A percentile compares a stretch with the other conserved stretches of the same genome.
Conservation (phyloP, 2,888 invertebrate genomes). For the Metopia argyrocephala region DNA sequence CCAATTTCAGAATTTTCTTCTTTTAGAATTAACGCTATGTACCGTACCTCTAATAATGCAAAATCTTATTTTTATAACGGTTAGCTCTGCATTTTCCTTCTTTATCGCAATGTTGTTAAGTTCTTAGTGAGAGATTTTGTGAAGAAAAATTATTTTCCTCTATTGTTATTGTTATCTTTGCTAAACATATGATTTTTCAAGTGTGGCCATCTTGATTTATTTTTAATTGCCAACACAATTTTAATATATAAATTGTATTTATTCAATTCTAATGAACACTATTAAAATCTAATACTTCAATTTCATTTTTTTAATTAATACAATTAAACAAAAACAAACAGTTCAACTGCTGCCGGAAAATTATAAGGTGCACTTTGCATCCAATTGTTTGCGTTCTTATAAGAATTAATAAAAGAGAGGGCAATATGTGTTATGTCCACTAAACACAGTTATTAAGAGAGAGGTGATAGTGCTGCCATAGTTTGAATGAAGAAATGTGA, state of each 20-base stretch:
- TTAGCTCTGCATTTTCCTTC: constrained; percentile 8
- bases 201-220: not conserved
- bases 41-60: too few relatives aligned
- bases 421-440: not conserved
- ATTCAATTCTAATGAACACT: too few relatives aligned
- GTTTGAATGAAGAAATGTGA: too few relatives aligned
- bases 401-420: too few relatives aligned
- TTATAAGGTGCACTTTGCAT: not conserved
- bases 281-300: too few relatives aligned
- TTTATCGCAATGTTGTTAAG: constrained; percentile 11
- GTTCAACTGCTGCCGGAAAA: too few relatives aligned
- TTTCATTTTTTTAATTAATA: too few relatives aligned
- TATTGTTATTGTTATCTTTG: not conserved
- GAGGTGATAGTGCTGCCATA: too few relatives aligned
- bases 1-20: constrained; percentile 41
- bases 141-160: constrained; percentile 9
- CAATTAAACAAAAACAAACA: too few relatives aligned
- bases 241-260: too few relatives aligned
- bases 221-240: not conserved
- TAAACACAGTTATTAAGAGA: constrained; percentile 2
- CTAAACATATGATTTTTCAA: not conserved
- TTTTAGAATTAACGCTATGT: constrained; percentile 28
- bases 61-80: constrained; percentile 56
- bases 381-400: not conserved
- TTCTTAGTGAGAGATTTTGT: constrained; percentile 32